Percentiles rank a stretch among this genome's conserved stretches.
Conservation (phyloP, 1,140 invertebrate genomes). For the Drosophila kohkoa region DNA sequence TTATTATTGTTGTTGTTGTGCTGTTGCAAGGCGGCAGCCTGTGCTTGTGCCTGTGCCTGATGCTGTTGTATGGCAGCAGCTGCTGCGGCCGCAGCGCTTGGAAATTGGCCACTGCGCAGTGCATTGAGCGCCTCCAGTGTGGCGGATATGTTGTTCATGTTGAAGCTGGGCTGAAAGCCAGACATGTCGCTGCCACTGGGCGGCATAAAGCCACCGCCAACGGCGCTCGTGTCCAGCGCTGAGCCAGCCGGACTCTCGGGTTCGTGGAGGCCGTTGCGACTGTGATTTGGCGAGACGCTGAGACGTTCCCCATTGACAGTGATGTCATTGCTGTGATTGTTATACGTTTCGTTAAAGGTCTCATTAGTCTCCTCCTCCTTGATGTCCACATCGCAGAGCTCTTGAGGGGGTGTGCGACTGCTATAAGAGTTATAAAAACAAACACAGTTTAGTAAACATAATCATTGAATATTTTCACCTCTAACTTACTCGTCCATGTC, state of each 20-base stretch:
- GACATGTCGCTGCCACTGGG: conserved; percentile 61
- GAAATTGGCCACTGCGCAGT: conserved; percentile 74
- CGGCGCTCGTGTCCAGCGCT: conserved; percentile 49
- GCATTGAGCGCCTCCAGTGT: conserved; percentile 82
- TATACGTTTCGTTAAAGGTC: conserved; percentile 78
- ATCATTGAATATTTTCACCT: not conserved
- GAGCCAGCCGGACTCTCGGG: conserved; percentile 65
- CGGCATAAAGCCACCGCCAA: conserved; percentile 57
- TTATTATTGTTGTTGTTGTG: conserved; percentile 59
- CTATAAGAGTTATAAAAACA: conserved; percentile 34
- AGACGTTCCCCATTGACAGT: conserved; percentile 65
- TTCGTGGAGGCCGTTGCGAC: conserved; percentile 73
- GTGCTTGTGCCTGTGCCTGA: conserved; percentile 68
- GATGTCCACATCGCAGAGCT: conserved; percentile 83
- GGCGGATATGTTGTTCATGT: conserved; percentile 83
- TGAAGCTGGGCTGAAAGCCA: conserved; percentile 75
- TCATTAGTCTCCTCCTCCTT: conserved; percentile 83
- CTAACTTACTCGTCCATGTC: conserved; percentile 82
- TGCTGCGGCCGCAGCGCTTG: conserved; percentile 73
- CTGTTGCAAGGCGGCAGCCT: conserved; percentile 50
- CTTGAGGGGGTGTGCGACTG: conserved; percentile 81
- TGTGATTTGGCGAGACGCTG: conserved; percentile 77
- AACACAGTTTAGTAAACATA: too few species aligned
- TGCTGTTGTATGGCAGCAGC: conserved; percentile 78
- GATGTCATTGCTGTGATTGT: conserved; percentile 66